Percentiles rank a stretch among this genome's conserved stretches.
Evolutionary conservation across 1,140 invertebrate species (phyloP).

Genomic region (Octopus bimaculoides): DNA sequence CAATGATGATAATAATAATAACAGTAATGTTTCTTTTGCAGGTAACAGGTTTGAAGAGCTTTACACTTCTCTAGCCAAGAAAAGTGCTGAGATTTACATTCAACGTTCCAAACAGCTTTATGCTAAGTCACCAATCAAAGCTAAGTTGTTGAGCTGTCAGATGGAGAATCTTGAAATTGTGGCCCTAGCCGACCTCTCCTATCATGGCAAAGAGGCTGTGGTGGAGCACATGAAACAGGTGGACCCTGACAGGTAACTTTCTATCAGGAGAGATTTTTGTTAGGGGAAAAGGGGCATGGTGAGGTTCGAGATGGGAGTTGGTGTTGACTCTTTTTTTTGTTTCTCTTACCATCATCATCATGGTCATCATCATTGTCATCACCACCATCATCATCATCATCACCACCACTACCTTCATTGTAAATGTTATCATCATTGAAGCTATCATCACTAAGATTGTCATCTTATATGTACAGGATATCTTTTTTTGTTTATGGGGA

Average conservation of each 20-base stretch:
- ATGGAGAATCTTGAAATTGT: constrained; percentile 69
- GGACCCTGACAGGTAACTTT: constrained; percentile 69
- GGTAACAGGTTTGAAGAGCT: constrained; percentile 75
- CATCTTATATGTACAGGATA: no score
- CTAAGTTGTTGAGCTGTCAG: constrained; percentile 77
- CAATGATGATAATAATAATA: not conserved
- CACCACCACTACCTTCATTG: no score
- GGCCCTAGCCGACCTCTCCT: constrained; percentile 80
- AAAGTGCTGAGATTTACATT: constrained; percentile 93
- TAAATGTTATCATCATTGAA: no score
- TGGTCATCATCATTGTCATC: no score
- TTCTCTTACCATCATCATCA: no score
- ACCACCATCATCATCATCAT: no score
- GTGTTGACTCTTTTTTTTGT: no score
- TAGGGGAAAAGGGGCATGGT: no score
- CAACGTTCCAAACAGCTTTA: constrained; percentile 82
- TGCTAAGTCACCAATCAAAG: constrained; percentile 66
- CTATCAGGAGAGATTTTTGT: no score
- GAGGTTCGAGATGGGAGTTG: no score
- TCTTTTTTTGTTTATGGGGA: no score
- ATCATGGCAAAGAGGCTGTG: constrained; percentile 80
- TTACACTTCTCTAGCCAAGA: constrained; percentile 78
- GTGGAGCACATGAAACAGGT: constrained; percentile 72
- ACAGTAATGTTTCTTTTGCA: constrained; percentile 31
- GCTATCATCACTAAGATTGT: no score